These are phyloP conservation scores for Aspidiotus rigidus DNA, from an alignment of 2,888 invertebrate species.

Conservation along the genomic window DNA sequence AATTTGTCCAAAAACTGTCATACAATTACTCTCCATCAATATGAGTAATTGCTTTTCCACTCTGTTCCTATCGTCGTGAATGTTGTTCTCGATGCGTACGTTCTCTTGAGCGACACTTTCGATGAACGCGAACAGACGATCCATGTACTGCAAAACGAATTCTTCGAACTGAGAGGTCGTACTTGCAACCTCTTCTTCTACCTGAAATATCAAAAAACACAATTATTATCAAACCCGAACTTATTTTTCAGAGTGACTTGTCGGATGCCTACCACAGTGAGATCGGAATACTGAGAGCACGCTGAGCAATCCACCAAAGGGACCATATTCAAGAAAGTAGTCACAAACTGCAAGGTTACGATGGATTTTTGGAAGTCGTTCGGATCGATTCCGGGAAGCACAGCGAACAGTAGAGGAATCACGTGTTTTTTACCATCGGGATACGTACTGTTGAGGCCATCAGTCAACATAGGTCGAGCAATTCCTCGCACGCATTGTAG, in stretches of 20 bases:
- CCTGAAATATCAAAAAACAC: conserved; percentile 42
- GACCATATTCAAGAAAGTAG: conserved; percentile 65
- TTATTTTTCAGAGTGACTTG: too few species aligned
- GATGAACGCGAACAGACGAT: conserved; percentile 61
- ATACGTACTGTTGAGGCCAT: conserved; percentile 45
- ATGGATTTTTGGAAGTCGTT: conserved; percentile 72
- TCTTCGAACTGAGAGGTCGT: conserved; percentile 81
- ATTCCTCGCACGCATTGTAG: conserved; percentile 62
- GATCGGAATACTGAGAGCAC: conserved; percentile 45
- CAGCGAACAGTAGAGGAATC: conserved; percentile 66
- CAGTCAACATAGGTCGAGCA: conserved; percentile 54
- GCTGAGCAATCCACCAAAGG: conserved; percentile 78
- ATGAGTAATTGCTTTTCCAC: conserved; percentile 16
- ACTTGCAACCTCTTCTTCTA: conserved; percentile 64
- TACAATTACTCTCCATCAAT: conserved; percentile 14
- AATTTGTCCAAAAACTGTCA: conserved; percentile 21
- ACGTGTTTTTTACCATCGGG: conserved; percentile 72
- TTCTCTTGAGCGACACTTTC: conserved; percentile 62
- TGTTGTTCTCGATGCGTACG: conserved; percentile 51
- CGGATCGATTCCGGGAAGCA: conserved; percentile 81
- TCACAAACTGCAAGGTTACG: conserved; percentile 67
- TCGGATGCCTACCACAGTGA: conserved; percentile 32
- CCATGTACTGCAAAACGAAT: conserved; percentile 75
- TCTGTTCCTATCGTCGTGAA: conserved; percentile 15
- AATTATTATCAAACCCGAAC: neutral